Evolutionary conservation across 2,113 vertebrate species (phyloP).

Genomic region (Festucalex cinctus): DNA sequence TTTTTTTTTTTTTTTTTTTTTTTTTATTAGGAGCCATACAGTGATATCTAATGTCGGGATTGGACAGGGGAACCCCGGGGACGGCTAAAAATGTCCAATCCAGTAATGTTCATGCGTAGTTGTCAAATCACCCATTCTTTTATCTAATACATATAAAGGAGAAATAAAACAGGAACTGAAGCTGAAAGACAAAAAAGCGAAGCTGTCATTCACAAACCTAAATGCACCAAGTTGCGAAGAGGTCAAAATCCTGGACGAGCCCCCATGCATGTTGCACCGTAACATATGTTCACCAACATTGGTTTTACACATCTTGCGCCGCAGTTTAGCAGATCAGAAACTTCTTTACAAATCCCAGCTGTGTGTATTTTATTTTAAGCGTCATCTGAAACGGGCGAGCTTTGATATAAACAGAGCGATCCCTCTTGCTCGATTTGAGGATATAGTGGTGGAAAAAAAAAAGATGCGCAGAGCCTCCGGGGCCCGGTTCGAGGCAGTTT

Average conservation of each 20-base stretch:
- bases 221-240: too few species aligned
- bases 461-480: slow-evolving; percentile 50
- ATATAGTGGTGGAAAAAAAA: slow-evolving; percentile 2
- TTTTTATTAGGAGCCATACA: slow-evolving; percentile 52
- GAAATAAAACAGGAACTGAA: slow-evolving; percentile 5
- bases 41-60: slow-evolving; percentile 61
- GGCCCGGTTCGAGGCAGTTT: slow-evolving; percentile 65
- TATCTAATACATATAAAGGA: slow-evolving; percentile 39
- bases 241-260: too few species aligned
- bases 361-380: slow-evolving; percentile 12
- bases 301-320: slow-evolving; percentile 13
- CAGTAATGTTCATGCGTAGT: slow-evolving; percentile 61
- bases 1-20: slow-evolving; percentile 58
- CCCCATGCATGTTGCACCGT: too few species aligned
- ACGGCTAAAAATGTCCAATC: slow-evolving; percentile 54
- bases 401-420: slow-evolving; percentile 44
- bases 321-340: slow-evolving; percentile 12
- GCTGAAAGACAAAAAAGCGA: slow-evolving; percentile 26
- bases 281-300: too few species aligned
- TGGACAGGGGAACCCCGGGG: slow-evolving; percentile 57
- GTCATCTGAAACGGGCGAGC: slow-evolving; percentile 40
- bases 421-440: slow-evolving; percentile 2
- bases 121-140: slow-evolving; percentile 65
- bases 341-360: slow-evolving; percentile 30
- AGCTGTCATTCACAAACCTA: too few species aligned